These are phyloP conservation scores for Corythoichthys haematopterus DNA, from an alignment of 2,113 vertebrate species.

Conservation along the genomic window DNA sequence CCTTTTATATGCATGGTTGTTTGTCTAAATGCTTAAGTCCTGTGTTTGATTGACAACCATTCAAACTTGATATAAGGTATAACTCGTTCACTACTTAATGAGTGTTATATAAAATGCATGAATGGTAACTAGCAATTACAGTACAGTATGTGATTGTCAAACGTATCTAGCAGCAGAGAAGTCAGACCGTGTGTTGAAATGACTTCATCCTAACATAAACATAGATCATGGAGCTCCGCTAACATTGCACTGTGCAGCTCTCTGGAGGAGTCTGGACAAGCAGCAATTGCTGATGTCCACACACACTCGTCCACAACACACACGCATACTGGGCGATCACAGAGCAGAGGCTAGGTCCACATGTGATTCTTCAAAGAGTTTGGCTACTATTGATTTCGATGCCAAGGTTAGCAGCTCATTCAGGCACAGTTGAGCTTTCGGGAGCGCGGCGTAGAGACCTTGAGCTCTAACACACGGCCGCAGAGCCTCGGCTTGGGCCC, in stretches of 20 bases:
- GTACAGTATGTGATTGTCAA: neutral
- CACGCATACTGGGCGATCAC: conserved; percentile 42
- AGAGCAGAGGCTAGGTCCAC: conserved; percentile 77
- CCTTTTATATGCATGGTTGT: no score
- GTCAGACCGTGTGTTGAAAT: no score
- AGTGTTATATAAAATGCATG: neutral
- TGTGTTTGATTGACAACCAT: no score
- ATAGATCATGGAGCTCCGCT: conserved; percentile 48
- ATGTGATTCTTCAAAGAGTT: conserved; percentile 83
- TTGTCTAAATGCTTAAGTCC: no score
- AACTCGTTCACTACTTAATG: neutral
- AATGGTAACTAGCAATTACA: neutral
- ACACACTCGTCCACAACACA: conserved; percentile 34
- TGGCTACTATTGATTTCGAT: conserved; percentile 80
- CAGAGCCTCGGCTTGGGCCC: conserved; percentile 59
- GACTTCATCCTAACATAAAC: conserved; percentile 35
- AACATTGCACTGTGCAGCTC: conserved; percentile 52
- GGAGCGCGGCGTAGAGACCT: conserved; percentile 77
- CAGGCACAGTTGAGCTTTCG: conserved; percentile 77
- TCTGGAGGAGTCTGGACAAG: conserved; percentile 62
- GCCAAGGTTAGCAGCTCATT: conserved; percentile 79
- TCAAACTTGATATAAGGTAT: no score
- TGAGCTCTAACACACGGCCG: conserved; percentile 70
- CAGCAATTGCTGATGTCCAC: conserved; percentile 57
- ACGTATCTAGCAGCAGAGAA: neutral